Percentiles rank a stretch among this genome's conserved stretches.
phyloP scores from a whole-genome alignment of 1,140 invertebrate genomes.

The Hylyphantes graminicola region DNA sequence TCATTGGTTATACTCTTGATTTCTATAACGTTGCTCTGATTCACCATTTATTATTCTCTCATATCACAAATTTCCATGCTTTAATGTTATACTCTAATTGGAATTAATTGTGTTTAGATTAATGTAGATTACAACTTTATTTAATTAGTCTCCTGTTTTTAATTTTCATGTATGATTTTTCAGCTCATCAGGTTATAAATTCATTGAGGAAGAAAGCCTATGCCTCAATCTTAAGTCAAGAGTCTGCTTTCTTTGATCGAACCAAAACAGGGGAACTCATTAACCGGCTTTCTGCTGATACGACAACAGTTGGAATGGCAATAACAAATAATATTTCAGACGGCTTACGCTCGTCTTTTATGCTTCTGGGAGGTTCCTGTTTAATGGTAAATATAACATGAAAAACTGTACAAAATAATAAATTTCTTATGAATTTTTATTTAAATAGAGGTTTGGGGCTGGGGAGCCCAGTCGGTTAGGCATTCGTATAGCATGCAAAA shows the following conservation, averaged over 20 bases:
- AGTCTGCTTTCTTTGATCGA: constrained; percentile 93
- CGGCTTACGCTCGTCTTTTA: constrained; percentile 86
- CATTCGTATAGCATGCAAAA: no score
- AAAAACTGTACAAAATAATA: no score
- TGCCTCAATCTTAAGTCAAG: constrained; percentile 86
- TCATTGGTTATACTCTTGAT: no score
- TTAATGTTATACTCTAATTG: no score
- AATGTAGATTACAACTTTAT: no score
- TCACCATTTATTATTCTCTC: neutral
- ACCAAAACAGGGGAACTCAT: constrained; percentile 95
- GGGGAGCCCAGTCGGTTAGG: no score
- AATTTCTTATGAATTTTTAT: no score
- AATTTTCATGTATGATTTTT: constrained; percentile 57
- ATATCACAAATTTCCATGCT: no score
- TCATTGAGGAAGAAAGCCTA: constrained; percentile 84
- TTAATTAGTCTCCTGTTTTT: no score
- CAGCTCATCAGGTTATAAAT: constrained; percentile 80
- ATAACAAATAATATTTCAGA: constrained; percentile 95
- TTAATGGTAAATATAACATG: constrained; percentile 84
- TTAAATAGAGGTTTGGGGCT: no score
- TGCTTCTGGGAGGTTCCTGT: constrained; percentile 83
- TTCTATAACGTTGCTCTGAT: no score
- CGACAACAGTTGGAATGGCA: constrained; percentile 89
- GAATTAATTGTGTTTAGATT: no score
- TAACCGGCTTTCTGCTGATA: constrained; percentile 90